phyloP scores from a whole-genome alignment of 2,797 vertebrate genomes.

The Smutsia gigantea region DNA sequence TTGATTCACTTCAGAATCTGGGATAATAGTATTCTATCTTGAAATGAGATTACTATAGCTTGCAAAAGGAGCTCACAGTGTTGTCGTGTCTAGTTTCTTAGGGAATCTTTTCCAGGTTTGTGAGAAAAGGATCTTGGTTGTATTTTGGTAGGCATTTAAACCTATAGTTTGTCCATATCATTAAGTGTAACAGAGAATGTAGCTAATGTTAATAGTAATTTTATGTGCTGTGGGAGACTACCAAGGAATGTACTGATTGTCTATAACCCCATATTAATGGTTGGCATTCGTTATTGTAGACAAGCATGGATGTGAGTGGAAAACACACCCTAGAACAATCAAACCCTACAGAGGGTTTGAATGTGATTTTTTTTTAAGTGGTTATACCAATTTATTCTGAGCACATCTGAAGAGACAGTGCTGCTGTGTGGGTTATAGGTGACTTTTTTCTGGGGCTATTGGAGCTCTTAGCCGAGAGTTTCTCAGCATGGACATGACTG shows the following conservation, averaged over 20 bases:
- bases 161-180: not conserved
- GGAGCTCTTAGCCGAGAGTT: not conserved
- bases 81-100: constrained; percentile 23
- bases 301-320: not conserved
- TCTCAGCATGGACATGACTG: not conserved
- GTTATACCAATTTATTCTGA: not conserved
- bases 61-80: not conserved
- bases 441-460: not conserved
- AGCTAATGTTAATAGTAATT: not conserved
- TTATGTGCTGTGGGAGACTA: not conserved
- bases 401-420: not conserved
- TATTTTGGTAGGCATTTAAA: constrained; percentile 42
- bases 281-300: not conserved
- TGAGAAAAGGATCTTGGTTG: not conserved
- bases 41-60: not conserved
- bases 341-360: not conserved
- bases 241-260: not conserved
- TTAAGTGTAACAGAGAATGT: not conserved
- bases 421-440: not conserved
- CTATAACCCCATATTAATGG: not conserved
- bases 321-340: not conserved
- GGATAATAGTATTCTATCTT: not conserved
- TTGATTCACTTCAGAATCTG: not conserved
- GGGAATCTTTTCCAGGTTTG: not conserved
- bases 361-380: not conserved